Percentiles rank a stretch among this genome's conserved stretches.
phyloP scores from a whole-genome alignment of 2,797 vertebrate genomes.

The Pristis pectinata region DNA sequence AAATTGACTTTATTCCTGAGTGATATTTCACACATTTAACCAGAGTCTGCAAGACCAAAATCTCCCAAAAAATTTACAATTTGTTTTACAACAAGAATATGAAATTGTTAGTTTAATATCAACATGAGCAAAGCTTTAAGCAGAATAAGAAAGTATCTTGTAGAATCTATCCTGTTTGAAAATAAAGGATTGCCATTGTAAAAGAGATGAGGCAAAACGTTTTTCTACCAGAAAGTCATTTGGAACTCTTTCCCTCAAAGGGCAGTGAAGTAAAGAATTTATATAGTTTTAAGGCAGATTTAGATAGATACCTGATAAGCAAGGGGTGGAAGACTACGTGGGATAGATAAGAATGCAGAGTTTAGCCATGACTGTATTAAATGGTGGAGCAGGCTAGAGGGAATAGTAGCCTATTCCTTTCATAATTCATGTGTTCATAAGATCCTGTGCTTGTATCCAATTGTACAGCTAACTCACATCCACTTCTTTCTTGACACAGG shows the following conservation, averaged over 20 bases:
- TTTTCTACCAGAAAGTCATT: too few species aligned
- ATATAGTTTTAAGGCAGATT: too few species aligned
- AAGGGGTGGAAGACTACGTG: too few species aligned
- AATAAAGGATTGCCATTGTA: too few species aligned
- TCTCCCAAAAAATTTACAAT: background rate
- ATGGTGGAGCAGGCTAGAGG: too few species aligned
- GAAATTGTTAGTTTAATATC: background rate
- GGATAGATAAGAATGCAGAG: too few species aligned
- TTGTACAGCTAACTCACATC: background rate
- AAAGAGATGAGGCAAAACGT: too few species aligned
- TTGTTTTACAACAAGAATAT: background rate
- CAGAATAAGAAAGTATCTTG: background rate
- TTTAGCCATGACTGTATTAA: too few species aligned
- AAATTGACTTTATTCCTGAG: background rate
- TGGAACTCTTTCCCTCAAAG: too few species aligned
- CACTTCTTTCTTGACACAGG: slow-evolving; percentile 56
- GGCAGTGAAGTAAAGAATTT: too few species aligned
- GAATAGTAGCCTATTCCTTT: background rate
- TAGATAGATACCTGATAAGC: too few species aligned
- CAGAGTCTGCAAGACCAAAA: background rate
- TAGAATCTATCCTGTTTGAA: background rate
- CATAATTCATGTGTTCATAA: background rate
- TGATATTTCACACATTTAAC: background rate
- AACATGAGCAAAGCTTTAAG: background rate
- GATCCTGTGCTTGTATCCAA: background rate